Conservation (phyloP, 2,113 vertebrate genomes). For the Piaya cayana region DNA sequence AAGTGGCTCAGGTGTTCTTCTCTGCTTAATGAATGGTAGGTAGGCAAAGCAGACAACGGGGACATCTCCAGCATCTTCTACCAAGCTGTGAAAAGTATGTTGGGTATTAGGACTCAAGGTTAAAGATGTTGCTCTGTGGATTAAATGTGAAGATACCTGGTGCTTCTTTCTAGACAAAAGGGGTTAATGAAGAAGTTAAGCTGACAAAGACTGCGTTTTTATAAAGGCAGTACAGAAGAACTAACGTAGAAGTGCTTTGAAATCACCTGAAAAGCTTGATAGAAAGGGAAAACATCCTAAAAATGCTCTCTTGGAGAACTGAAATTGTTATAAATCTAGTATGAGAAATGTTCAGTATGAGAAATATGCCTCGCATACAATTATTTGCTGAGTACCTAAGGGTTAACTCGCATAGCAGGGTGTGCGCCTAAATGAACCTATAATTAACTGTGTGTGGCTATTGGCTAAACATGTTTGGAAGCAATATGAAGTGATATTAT, state of each 20-base stretch:
- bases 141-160: neutral
- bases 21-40: neutral
- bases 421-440: neutral
- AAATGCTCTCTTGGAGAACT: neutral
- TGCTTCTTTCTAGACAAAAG: neutral
- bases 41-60: neutral
- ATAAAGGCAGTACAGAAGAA: neutral
- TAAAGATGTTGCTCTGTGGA: neutral
- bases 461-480: slow-evolving; percentile 40
- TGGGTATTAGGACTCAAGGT: neutral
- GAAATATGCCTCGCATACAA: neutral
- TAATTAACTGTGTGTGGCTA: neutral
- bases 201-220: neutral
- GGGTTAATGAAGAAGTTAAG: neutral
- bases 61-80: neutral
- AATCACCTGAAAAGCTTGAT: neutral
- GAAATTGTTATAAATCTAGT: neutral
- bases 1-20: neutral
- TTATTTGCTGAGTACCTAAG: neutral
- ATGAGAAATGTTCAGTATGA: neutral
- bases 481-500: neutral
- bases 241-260: neutral
- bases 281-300: neutral
- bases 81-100: neutral
- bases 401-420: neutral